A percentile compares a stretch with the other conserved stretches of the same genome.
Conservation (phyloP, 1,140 invertebrate species). For the Galleria mellonella region DNA sequence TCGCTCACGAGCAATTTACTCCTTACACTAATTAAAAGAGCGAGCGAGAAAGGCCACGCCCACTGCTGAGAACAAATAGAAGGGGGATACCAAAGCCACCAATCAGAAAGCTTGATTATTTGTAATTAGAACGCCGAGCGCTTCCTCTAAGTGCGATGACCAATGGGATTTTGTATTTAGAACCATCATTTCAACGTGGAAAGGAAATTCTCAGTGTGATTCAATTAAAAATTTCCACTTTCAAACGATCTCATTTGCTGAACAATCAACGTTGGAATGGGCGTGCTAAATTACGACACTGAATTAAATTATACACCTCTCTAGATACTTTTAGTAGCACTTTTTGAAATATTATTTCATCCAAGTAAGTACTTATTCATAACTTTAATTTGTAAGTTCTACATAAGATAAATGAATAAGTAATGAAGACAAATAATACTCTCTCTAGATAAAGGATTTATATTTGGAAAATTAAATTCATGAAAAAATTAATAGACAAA, state of each 20-base stretch:
- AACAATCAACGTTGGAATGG: conserved; percentile 22
- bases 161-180: conserved; percentile 65
- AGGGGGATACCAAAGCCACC: conserved; percentile 47
- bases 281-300: conserved; percentile 10
- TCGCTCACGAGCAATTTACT: conserved; percentile 71
- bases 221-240: conserved; percentile 37
- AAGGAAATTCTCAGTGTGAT: conserved; percentile 29
- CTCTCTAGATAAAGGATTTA: too few species aligned
- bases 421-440: too few species aligned
- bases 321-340: too few species aligned
- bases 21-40: conserved; percentile 74
- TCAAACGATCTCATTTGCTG: conserved; percentile 23
- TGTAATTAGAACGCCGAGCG: conserved; percentile 67
- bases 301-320: neutral
- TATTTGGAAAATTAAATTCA: too few species aligned
- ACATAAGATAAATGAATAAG: too few species aligned
- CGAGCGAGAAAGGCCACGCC: conserved; percentile 60
- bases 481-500: too few species aligned
- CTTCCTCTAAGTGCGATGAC: conserved; percentile 62
- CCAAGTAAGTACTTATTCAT: too few species aligned
- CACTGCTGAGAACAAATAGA: conserved; percentile 65
- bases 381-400: too few species aligned
- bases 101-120: conserved; percentile 68
- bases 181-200: conserved; percentile 29
- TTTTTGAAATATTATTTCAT: too few species aligned